Base-by-base conservation (phyloP, 2,113 vertebrate genomes). In the Hyaena hyaena region DNA sequence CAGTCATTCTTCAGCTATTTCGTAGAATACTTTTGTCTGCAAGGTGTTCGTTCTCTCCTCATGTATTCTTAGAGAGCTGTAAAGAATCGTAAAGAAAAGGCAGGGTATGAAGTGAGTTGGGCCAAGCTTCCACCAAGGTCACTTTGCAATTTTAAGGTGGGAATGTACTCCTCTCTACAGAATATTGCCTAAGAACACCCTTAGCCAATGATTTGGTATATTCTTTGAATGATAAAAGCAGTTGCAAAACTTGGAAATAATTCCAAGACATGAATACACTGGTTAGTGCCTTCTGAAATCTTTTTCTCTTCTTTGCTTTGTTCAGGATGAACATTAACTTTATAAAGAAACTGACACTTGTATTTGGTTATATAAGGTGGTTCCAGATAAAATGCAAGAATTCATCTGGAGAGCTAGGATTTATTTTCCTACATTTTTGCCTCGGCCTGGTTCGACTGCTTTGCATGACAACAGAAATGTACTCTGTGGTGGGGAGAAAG, bases 351-450 rank as follows among this genome's bases (percentile, higher is more conserved):
- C 1, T 7, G n/a, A 48, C 8, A 33, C 26, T 92, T 84, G 21
- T 3, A 43, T 80, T 66, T 63, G 9, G 5, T 65, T 85, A 43
- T 8, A 15, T 71, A 28, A 24, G 28, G 5, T 63, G 23, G 79
- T 86, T 96, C 9, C 45, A 73, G 24, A 63, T 73, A 68, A 92
- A 97, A 88, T 21, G 26, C 66, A 93, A 73, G 24, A 63, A n/a
- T 55, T 83, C 9, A 21, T 68, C 69, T 69, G 81, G 33, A 68
- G 65, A 85, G 71, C 10, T 58, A 35, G 81, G 35, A 61, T 83
- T 68, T 90, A 4, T 35, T 90, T 93, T 90, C 58, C 81, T 66
- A 45, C 21, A 2, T 81, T 43, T 76, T 96, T 76, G 23, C 12
- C n/a, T 74, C n/a, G 16, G 4, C 24, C 77, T 93, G 63, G 48